Conservation (phyloP, 2,888 invertebrate genomes). For the Leucophora obtusa region DNA sequence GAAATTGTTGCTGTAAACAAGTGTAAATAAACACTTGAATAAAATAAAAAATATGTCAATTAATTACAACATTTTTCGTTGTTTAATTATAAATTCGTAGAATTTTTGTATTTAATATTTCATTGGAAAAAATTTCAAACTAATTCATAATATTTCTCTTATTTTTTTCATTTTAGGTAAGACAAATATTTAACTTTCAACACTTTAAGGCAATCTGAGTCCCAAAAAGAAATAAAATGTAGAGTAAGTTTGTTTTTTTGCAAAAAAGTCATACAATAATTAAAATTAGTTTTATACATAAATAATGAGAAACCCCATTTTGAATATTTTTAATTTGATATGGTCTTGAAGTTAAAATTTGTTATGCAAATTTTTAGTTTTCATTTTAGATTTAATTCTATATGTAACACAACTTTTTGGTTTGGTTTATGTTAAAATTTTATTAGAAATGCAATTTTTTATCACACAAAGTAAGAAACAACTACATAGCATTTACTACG, state of each 20-base stretch:
- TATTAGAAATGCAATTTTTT: slow-evolving; percentile 55
- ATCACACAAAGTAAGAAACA: slow-evolving; percentile 13
- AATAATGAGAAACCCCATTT: slow-evolving; percentile 31
- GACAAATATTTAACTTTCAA: slow-evolving; percentile 36
- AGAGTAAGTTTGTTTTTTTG: slow-evolving; percentile 43
- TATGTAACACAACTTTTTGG: slow-evolving; percentile 30
- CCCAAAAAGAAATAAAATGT: slow-evolving; percentile 8
- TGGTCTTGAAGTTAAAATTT: slow-evolving; percentile 59
- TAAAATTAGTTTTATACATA: slow-evolving; percentile 51
- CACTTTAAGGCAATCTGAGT: not conserved
- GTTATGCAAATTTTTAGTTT: slow-evolving; percentile 57
- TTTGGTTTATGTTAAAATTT: slow-evolving; percentile 53
- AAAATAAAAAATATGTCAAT: slow-evolving; percentile 54
- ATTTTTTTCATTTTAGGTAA: slow-evolving; percentile 54
- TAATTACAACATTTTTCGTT: slow-evolving; percentile 49
- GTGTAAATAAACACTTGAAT: slow-evolving; percentile 33
- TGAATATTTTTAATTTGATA: slow-evolving; percentile 61
- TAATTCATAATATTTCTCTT: slow-evolving; percentile 1
- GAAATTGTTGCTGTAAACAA: not conserved
- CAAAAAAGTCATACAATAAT: slow-evolving; percentile 43
- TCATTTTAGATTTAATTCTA: slow-evolving; percentile 7
- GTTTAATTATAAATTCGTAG: slow-evolving; percentile 53
- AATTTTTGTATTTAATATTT: slow-evolving; percentile 47
- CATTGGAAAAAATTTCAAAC: slow-evolving; percentile 23
- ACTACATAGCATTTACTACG: not conserved